phyloP scores from a whole-genome alignment of 2,888 invertebrate genomes.

The Cantharis rustica region DNA sequence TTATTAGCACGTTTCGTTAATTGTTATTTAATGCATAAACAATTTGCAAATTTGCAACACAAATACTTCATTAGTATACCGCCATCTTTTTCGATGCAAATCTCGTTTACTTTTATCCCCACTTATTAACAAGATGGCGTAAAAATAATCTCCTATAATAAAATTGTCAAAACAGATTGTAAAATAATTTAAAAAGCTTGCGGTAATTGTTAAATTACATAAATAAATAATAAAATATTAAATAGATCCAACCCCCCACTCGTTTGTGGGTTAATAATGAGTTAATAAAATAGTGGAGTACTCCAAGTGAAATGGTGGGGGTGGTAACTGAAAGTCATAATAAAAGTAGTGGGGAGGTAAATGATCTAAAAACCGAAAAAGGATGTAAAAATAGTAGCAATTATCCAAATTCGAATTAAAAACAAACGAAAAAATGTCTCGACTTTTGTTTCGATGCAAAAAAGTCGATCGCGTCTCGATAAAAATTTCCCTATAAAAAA shows the following conservation, averaged over 20 bases:
- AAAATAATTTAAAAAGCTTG: background rate
- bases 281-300: constrained; percentile 5
- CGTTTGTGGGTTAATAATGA: background rate
- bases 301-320: constrained; percentile 36
- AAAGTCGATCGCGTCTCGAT: background rate
- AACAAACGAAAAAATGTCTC: background rate
- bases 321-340: constrained; percentile 41
- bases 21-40: constrained; percentile 50
- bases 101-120: constrained; percentile 48
- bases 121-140: constrained; percentile 17
- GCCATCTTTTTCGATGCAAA: constrained; percentile 54
- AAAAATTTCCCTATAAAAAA: constrained; percentile 41
- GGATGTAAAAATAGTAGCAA: constrained; percentile 41
- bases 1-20: background rate
- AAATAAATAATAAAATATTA: background rate
- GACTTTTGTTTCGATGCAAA: background rate
- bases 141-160: constrained; percentile 1
- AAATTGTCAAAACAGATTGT: background rate
- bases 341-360: constrained; percentile 42
- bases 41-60: constrained; percentile 54
- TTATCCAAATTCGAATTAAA: constrained; percentile 17
- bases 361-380: constrained; percentile 48
- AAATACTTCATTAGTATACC: constrained; percentile 51
- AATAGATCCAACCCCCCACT: constrained; percentile 1
- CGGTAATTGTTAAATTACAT: background rate